phyloP scores from a whole-genome alignment of 2,797 vertebrate species.

The Octomys mimax region DNA sequence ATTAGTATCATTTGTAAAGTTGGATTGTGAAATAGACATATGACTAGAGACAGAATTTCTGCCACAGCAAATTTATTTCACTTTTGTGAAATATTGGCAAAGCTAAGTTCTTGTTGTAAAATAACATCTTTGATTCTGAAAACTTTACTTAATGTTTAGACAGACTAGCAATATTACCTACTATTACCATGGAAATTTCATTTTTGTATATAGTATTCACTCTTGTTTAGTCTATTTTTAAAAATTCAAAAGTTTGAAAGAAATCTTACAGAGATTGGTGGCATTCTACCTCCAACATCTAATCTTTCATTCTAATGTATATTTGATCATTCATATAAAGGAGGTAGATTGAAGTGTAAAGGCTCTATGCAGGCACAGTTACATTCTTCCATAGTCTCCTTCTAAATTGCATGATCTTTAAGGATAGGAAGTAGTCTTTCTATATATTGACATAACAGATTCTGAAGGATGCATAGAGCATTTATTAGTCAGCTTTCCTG shows the following conservation, averaged over 20 bases:
- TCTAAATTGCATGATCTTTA: not conserved
- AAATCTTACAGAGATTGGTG: constrained; percentile 49
- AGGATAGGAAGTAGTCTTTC: not conserved
- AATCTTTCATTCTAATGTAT: constrained; percentile 61
- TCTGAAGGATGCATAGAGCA: not conserved
- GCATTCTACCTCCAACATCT: not conserved
- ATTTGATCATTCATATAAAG: constrained; percentile 45
- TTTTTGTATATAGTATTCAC: constrained; percentile 30
- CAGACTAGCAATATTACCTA: constrained; percentile 43
- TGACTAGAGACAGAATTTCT: constrained; percentile 61
- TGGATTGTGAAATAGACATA: constrained; percentile 62
- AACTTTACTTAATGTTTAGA: constrained; percentile 61
- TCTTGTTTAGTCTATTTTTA: constrained; percentile 51
- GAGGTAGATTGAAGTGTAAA: constrained; percentile 36
- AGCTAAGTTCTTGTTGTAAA: constrained; percentile 60
- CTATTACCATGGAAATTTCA: constrained; percentile 46
- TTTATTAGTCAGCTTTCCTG: not conserved
- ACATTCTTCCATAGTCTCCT: constrained; percentile 22
- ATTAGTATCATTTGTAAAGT: constrained; percentile 67
- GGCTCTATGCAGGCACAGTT: not conserved
- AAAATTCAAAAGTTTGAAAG: constrained; percentile 53
- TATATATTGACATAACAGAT: not conserved
- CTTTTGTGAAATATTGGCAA: constrained; percentile 60
- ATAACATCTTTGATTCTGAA: constrained; percentile 69
- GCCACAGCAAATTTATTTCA: constrained; percentile 62